Evolutionary conservation across 2,113 vertebrate species (phyloP), one percentile per base, ranked within the genome.

Genomic region (Istiophorus platypterus): DNA sequence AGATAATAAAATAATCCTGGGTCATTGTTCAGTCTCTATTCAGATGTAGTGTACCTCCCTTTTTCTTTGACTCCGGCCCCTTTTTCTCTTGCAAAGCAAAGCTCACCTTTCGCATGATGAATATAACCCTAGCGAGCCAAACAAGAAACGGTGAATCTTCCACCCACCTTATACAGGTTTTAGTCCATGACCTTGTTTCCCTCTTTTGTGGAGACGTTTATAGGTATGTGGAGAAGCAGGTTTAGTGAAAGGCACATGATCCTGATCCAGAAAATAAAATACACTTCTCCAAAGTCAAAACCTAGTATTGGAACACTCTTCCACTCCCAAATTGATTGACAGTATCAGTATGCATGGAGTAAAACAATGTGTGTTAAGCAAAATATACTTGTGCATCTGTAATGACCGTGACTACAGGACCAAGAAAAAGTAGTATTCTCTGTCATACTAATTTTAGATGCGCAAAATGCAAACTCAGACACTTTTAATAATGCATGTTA

Each of bases 71-170:
- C 41, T 54, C 3, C 45, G 17, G 61, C 45, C 49, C 18, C 29
- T 68, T 68, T 80, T 15, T 18, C 31, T 47, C 6, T 76, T 72
- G 17, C 29, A 39, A 69, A 69, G 57, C 34, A 42, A 62, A 72
- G 29, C 13, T 84, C 42, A 18, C 41, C 18, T 80, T 73, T 77
- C 80, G 70, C 64, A 54, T n/a, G 2, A 59, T 39, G 13, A 64
- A 29, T 47, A 34, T 84, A 75, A 71, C 54, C 20, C 49, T 10
- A 27, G 64, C 15, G 49, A 76, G 51, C 0, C 31, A 41, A 64
- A 74, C 54, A 72, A 1, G 29, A 76, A 27, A 59, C 2, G 0
- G 1, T 45, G 45, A 68, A 52, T 52, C 74, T 29, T 37, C 27
- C 18, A 2, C 9, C 27, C 18, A 2, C 9, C 37, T 2, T 24